phyloP scores from a whole-genome alignment of 2,797 vertebrate species.

The Uromys caudimaculatus region DNA sequence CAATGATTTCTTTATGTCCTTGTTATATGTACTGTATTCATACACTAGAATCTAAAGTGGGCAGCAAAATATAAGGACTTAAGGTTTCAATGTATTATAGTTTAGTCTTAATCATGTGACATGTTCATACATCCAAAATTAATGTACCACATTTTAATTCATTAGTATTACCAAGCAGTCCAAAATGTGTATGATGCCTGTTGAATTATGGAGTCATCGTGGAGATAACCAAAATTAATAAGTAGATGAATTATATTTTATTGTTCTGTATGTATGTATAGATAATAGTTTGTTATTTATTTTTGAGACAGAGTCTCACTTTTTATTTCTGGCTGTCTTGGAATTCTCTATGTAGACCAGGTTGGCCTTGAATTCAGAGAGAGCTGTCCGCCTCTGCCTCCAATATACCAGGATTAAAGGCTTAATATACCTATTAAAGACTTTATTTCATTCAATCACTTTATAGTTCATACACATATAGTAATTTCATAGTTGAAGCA shows the following conservation, averaged over 20 bases:
- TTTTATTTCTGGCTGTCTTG: neutral
- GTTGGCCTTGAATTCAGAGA: neutral
- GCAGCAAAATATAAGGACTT: neutral
- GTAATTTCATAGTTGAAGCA: constrained; percentile 40
- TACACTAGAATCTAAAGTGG: neutral
- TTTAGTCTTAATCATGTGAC: constrained; percentile 23
- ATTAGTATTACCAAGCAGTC: neutral
- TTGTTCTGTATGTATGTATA: neutral
- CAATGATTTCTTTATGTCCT: neutral
- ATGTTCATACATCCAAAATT: neutral
- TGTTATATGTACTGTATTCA: constrained; percentile 1
- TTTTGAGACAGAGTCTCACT: neutral
- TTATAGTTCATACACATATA: neutral
- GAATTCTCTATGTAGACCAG: neutral
- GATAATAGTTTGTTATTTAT: neutral
- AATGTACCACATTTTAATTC: constrained; percentile 5
- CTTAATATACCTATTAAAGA: neutral
- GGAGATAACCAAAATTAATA: constrained; percentile 5
- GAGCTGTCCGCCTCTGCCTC: neutral
- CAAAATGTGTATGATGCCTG: neutral
- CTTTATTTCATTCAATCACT: neutral
- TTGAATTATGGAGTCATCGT: neutral
- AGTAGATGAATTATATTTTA: neutral
- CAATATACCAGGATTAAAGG: neutral
- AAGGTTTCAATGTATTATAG: neutral